Conservation (phyloP, 2,797 vertebrate species). For the Linurgus olivaceus region DNA sequence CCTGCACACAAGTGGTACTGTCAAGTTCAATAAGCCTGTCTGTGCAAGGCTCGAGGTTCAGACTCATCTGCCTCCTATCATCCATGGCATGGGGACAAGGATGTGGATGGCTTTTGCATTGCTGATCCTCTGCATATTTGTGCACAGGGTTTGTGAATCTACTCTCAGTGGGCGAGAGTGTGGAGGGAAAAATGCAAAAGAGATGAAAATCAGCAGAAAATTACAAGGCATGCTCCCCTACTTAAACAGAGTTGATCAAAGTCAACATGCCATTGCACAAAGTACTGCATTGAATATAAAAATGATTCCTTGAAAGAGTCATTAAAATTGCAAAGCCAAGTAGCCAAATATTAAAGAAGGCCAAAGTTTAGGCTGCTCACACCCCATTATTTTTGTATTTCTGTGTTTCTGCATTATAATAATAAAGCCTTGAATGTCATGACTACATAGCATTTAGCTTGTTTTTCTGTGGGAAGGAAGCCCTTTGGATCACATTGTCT, state of each 20-base stretch:
- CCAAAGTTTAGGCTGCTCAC: not conserved
- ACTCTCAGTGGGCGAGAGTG: not conserved
- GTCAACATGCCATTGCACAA: accelerated
- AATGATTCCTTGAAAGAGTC: not conserved
- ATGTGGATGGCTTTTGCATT: not conserved
- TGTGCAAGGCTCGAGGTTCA: not conserved
- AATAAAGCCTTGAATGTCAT: not conserved
- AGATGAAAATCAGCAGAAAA: not conserved
- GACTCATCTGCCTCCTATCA: accelerated
- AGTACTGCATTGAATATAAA: not conserved
- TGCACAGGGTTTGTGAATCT: not conserved
- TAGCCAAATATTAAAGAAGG: not conserved
- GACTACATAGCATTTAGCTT: not conserved
- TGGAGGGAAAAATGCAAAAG: not conserved
- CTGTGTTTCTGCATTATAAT: not conserved
- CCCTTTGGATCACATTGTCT: not conserved
- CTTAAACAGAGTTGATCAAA: not conserved
- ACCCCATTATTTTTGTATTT: not conserved
- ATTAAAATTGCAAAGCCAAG: not conserved
- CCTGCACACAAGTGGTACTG: not conserved
- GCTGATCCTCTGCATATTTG: not conserved
- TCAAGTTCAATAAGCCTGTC: not conserved
- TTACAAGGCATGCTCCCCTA: not conserved
- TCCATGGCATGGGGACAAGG: not conserved
- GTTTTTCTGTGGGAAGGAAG: not conserved